phyloP scores from a whole-genome alignment of 2,888 invertebrate species.

The Bruchidius siliquastri region DNA sequence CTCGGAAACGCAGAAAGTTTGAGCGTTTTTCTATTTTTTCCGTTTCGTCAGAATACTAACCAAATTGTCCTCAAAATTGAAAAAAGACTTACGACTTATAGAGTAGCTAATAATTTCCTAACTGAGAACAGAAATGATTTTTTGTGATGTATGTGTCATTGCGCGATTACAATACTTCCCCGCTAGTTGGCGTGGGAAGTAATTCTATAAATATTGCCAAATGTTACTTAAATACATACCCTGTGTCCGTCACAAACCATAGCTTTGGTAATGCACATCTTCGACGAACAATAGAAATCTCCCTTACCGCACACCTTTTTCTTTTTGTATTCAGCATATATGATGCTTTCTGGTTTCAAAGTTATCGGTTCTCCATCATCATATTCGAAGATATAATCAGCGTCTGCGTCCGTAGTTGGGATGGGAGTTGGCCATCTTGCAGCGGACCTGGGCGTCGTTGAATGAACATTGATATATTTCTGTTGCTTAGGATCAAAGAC shows the following conservation, averaged over 20 bases:
- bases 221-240: slow-evolving; percentile 36
- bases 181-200: too few relatives aligned
- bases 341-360: slow-evolving; percentile 29
- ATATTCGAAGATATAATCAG: slow-evolving; percentile 41
- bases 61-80: too few relatives aligned
- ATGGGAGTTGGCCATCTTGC: slow-evolving; percentile 33
- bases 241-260: slow-evolving; percentile 56
- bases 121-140: too few relatives aligned
- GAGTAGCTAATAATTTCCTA: too few relatives aligned
- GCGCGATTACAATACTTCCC: too few relatives aligned
- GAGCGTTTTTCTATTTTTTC: too few relatives aligned
- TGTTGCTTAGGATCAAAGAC: slow-evolving; percentile 22
- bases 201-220: too few relatives aligned
- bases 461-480: slow-evolving; percentile 7
- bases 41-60: too few relatives aligned
- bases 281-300: slow-evolving; percentile 47
- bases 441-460: slow-evolving; percentile 20
- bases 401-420: slow-evolving; percentile 36
- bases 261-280: slow-evolving; percentile 52
- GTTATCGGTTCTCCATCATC: slow-evolving; percentile 33
- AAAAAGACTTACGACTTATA: too few relatives aligned
- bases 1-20: too few relatives aligned
- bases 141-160: too few relatives aligned
- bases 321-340: slow-evolving; percentile 15
- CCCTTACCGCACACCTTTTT: slow-evolving; percentile 32